These are phyloP conservation scores for Hirtodrosophila duncani DNA, from an alignment of 2,888 invertebrate species.

Conservation along the genomic window DNA sequence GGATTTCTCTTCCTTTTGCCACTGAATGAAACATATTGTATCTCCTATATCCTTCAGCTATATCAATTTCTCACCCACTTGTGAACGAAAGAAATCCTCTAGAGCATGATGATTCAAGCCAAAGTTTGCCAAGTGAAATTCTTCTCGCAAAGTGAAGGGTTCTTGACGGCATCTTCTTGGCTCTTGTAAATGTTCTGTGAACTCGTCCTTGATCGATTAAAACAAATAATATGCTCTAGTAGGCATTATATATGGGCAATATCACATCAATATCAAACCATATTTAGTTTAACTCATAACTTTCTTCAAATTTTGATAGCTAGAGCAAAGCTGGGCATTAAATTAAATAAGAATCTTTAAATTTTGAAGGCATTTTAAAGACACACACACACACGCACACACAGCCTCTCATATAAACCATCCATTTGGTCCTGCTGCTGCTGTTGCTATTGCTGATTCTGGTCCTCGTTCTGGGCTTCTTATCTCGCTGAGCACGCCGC, in stretches of 20 bases:
- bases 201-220: no score
- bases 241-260: no score
- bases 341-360: conserved; percentile 22
- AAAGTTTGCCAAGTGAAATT: conserved; percentile 3
- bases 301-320: conserved; percentile 20
- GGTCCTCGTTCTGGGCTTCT: conserved; percentile 29
- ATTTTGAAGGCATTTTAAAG: conserved; percentile 15
- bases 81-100: conserved; percentile 41
- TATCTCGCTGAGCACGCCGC: conserved; percentile 27
- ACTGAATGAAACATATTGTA: conserved; percentile 16
- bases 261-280: no score
- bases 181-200: conserved; percentile 4
- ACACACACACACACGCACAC: no score
- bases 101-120: conserved; percentile 20
- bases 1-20: conserved; percentile 37
- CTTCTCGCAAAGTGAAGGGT: conserved; percentile 25
- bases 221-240: no score
- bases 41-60: accelerated
- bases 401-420: not conserved
- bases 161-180: conserved; percentile 10
- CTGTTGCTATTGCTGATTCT: not conserved
- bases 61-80: conserved; percentile 19
- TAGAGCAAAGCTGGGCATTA: conserved; percentile 14
- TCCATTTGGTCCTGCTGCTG: not conserved
- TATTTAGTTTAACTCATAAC: not conserved